Percentiles rank a stretch among this genome's conserved stretches.
phyloP scores from a whole-genome alignment of 2,888 invertebrate genomes.

The Meliscaeva auricollis region DNA sequence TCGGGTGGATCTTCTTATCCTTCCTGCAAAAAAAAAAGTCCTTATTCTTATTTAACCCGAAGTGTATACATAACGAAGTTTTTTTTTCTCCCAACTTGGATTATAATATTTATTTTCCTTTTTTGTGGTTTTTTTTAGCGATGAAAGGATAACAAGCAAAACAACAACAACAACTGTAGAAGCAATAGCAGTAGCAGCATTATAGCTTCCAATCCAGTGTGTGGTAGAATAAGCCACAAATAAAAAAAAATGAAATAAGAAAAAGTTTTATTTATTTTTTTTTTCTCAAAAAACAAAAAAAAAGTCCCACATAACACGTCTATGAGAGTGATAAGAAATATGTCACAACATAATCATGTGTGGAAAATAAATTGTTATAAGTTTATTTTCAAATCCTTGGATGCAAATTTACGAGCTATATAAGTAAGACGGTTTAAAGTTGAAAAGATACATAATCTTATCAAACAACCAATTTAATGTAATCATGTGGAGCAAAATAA shows the following conservation, averaged over 20 bases:
- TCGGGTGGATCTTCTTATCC: constrained; percentile 49
- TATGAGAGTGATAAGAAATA: constrained; percentile 54
- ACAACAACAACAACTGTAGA: constrained; percentile 3
- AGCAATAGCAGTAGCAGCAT: not conserved
- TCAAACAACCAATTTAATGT: constrained; percentile 24
- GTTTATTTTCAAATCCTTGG: constrained; percentile 51
- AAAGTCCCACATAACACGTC: constrained; percentile 55
- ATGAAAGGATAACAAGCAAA: constrained; percentile 25
- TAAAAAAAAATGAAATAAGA: constrained; percentile 7
- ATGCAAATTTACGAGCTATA: constrained; percentile 23
- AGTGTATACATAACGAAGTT: constrained; percentile 16
- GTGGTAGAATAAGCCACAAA: not conserved
- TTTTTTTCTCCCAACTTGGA: constrained; percentile 24
- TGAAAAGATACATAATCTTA: constrained; percentile 23
- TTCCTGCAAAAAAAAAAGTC: constrained; percentile 4
- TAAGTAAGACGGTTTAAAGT: constrained; percentile 5
- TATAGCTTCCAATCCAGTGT: not conserved
- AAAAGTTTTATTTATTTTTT: constrained; percentile 22
- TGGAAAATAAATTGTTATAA: constrained; percentile 71
- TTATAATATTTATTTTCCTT: constrained; percentile 15
- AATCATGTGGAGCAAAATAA: not conserved
- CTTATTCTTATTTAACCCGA: not conserved
- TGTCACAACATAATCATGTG: constrained; percentile 72
- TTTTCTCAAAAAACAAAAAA: constrained; percentile 27
- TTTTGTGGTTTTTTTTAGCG: constrained; percentile 1